phyloP scores from a whole-genome alignment of 2,888 invertebrate species.

The Pandemis cinnamomeana region DNA sequence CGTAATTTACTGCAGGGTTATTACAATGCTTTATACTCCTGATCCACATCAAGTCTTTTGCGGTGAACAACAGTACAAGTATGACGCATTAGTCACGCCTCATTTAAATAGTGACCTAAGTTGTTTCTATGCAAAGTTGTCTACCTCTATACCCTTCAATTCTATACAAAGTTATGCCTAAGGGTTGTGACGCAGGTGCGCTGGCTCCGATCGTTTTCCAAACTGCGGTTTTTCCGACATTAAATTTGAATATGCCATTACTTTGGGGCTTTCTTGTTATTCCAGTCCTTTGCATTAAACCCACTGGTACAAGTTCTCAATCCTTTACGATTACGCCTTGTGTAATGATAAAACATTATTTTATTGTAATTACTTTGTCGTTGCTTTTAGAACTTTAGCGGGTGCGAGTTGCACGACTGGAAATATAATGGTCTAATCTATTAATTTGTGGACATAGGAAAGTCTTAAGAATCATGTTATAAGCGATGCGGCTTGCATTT shows the following conservation, averaged over 20 bases:
- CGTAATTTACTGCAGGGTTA: too few relatives aligned
- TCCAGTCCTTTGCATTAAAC: conserved; percentile 47
- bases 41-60: too few relatives aligned
- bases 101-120: background rate
- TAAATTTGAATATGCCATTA: conserved; percentile 81
- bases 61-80: too few relatives aligned
- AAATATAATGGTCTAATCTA: background rate
- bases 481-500: too few relatives aligned
- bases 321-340: conserved; percentile 37
- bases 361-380: conserved; percentile 15
- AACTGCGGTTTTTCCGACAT: conserved; percentile 68
- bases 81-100: too few relatives aligned
- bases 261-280: conserved; percentile 56
- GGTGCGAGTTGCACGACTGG: background rate
- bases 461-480: too few relatives aligned
- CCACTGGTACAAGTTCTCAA: conserved; percentile 57
- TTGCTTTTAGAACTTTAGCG: background rate
- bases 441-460: too few relatives aligned
- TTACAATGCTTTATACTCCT: too few relatives aligned
- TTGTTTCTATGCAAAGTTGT: background rate
- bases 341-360: conserved; percentile 15
- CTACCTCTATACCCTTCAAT: background rate
- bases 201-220: conserved; percentile 62
- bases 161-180: conserved; percentile 14
- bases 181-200: conserved; percentile 62